These are phyloP conservation scores for Caenorhabditis panamensis DNA, from an alignment of 2,888 invertebrate genomes.

Conservation along the genomic window DNA sequence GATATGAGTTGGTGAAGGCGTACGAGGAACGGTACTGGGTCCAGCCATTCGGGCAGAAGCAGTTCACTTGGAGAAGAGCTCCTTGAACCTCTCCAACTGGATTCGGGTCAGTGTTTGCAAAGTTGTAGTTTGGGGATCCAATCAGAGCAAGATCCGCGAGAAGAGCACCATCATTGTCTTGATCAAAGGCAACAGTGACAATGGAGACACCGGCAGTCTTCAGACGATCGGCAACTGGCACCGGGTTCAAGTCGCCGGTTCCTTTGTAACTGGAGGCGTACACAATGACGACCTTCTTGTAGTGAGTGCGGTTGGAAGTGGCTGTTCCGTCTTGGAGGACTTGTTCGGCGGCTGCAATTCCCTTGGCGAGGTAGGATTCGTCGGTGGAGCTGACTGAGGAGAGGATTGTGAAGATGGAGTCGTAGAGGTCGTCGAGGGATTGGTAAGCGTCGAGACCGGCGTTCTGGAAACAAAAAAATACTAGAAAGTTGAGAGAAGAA, in stretches of 20 bases:
- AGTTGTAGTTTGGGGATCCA: slow-evolving; percentile 36
- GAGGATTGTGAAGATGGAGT: slow-evolving; percentile 10
- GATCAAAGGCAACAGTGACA: slow-evolving; percentile 61
- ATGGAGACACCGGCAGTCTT: slow-evolving; percentile 48
- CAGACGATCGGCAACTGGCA: slow-evolving; percentile 50
- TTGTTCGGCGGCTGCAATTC: slow-evolving; percentile 22
- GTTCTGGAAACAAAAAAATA: background rate
- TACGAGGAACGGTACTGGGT: slow-evolving; percentile 22
- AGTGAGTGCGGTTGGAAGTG: slow-evolving; percentile 5
- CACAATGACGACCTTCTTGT: slow-evolving; percentile 45
- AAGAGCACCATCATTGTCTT: slow-evolving; percentile 42
- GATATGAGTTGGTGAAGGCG: background rate
- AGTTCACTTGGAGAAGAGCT: slow-evolving; percentile 50
- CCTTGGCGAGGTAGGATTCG: slow-evolving; percentile 2
- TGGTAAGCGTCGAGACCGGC: slow-evolving; percentile 5
- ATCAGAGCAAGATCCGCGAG: slow-evolving; percentile 26
- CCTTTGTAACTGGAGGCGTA: slow-evolving; percentile 55
- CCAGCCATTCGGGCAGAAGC: slow-evolving; percentile 57
- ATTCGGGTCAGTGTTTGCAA: slow-evolving; percentile 33
- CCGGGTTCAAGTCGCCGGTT: slow-evolving; percentile 44
- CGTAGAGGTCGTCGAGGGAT: slow-evolving; percentile 12
- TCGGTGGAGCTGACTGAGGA: background rate
- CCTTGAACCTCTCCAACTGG: slow-evolving; percentile 1
- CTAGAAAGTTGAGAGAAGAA: no score
- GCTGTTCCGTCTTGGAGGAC: slow-evolving; percentile 2